Conservation (phyloP, 1,140 invertebrate genomes). For the Drosophila tristis region DNA sequence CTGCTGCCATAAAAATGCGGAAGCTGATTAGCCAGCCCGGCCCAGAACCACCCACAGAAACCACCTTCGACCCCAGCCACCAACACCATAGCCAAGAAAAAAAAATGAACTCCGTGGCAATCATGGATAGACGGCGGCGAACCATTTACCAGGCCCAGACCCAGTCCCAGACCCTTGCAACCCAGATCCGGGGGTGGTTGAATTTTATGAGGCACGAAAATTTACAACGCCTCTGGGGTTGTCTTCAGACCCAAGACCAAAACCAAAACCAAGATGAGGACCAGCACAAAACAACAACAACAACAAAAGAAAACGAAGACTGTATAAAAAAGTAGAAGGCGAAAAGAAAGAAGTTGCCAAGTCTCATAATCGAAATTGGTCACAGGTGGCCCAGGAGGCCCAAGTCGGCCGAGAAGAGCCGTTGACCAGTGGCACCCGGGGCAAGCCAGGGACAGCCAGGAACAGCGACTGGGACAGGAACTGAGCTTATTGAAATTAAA, state of each 20-base stretch:
- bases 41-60: background rate
- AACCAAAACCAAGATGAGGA: constrained; percentile 27
- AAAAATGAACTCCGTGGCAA: constrained; percentile 55
- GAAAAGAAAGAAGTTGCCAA: constrained; percentile 49
- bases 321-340: background rate
- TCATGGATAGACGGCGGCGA: constrained; percentile 10
- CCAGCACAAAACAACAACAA: constrained; percentile 5
- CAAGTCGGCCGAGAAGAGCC: background rate
- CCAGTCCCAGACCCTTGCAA: background rate
- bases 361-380: constrained; percentile 83
- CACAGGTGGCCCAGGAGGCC: constrained; percentile 64
- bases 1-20: constrained; percentile 74
- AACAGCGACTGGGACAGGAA: too few relatives aligned
- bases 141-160: too few relatives aligned
- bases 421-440: constrained; percentile 51
- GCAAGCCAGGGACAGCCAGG: too few relatives aligned
- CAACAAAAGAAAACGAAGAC: background rate
- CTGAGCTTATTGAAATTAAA: constrained; percentile 77
- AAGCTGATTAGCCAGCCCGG: constrained; percentile 72
- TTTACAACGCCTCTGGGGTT: constrained; percentile 79
- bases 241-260: constrained; percentile 45
- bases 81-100: constrained; percentile 1
- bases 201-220: constrained; percentile 80
- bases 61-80: background rate
- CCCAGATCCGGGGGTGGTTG: constrained; percentile 49